These are phyloP conservation scores for Heterodera schachtii DNA, from an alignment of 1,140 invertebrate genomes.

Conservation along the genomic window DNA sequence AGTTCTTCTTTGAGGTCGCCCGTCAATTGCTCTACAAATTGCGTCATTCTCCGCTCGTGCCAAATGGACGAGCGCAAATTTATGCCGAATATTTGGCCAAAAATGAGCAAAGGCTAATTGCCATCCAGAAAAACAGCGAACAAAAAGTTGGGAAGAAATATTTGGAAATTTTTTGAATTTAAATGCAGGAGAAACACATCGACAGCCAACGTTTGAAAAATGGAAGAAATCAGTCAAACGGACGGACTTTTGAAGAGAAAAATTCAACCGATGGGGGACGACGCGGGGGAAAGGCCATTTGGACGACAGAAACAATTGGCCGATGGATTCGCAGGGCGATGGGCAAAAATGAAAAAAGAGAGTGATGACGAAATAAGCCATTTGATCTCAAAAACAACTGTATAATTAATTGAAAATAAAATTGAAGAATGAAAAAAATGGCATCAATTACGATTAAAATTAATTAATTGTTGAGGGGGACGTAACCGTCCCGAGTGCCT, in stretches of 20 bases:
- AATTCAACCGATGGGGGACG: background rate
- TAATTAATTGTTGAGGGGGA: background rate
- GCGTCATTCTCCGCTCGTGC: background rate
- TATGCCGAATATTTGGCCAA: conserved; percentile 15
- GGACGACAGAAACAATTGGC: background rate
- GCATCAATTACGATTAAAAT: too few species aligned
- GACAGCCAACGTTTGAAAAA: background rate
- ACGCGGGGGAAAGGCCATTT: background rate
- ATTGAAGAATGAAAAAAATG: too few species aligned
- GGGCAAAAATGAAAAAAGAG: background rate
- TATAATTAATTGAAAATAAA: too few species aligned
- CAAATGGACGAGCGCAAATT: background rate
- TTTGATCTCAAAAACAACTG: too few species aligned
- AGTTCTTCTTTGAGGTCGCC: background rate
- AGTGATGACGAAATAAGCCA: too few species aligned
- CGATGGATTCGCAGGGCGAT: background rate
- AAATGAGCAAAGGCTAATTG: conserved; percentile 6
- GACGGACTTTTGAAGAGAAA: background rate
- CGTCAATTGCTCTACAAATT: conserved; percentile 1
- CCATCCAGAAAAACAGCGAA: background rate
- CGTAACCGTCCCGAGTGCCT: too few species aligned
- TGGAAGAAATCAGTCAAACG: background rate
- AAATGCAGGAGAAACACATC: background rate
- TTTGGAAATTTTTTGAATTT: background rate
- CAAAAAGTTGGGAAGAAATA: background rate